Percentiles rank a stretch among this genome's conserved stretches.
phyloP scores from a whole-genome alignment of 2,797 vertebrate genomes.

The Clamator glandarius region DNA sequence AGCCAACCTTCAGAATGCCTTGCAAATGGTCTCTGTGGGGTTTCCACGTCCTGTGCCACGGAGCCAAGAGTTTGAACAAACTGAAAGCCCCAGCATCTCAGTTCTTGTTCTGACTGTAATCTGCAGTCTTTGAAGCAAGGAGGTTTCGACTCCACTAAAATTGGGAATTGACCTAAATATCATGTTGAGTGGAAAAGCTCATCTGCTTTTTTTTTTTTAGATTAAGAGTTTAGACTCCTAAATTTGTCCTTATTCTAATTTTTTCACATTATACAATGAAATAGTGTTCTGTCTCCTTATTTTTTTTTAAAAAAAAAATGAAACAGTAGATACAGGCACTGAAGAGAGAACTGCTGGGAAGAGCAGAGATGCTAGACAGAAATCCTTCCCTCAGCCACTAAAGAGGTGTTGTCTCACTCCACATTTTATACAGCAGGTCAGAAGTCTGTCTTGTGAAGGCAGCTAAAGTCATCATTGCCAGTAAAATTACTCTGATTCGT shows the following conservation, averaged over 20 bases:
- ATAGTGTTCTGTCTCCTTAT: not conserved
- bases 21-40: not conserved
- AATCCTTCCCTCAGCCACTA: not conserved
- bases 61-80: not conserved
- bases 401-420: not conserved
- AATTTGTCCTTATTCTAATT: not conserved
- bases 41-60: not conserved
- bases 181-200: not conserved
- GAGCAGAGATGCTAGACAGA: not conserved
- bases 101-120: not conserved
- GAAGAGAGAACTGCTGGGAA: not conserved
- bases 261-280: not conserved
- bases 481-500: conserved; percentile 19
- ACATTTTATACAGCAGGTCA: not conserved
- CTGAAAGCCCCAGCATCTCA: not conserved
- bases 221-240: not conserved
- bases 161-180: not conserved
- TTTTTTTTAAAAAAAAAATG: not conserved
- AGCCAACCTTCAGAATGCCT: not conserved
- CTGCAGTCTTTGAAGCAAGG: not conserved
- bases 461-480: not conserved
- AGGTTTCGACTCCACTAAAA: not conserved
- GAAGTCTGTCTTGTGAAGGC: not conserved
- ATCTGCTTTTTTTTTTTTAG: not conserved
- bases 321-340: not conserved